Evolutionary conservation across 2,797 vertebrate species (phyloP), one percentile per base, ranked within the genome.

Genomic region (Sphenopsis melanotis): DNA sequence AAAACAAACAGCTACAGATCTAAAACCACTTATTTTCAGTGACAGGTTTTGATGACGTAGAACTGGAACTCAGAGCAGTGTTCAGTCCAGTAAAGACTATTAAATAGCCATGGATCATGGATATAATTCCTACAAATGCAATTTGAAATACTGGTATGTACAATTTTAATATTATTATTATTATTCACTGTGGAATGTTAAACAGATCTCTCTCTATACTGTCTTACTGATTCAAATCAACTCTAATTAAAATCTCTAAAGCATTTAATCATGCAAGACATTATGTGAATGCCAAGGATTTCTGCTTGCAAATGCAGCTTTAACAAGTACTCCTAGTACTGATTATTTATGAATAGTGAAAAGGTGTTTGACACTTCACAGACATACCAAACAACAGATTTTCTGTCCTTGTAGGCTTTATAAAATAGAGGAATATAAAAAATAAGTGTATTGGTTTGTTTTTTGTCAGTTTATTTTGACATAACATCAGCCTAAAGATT

Each of bases 161-260:
- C 24, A 52, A 75, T 75, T 83, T 77, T 63, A 61, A n/a, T 79
- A 61, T 44, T 55, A 10, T 39, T 70, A 20, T 77, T 70, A 20
- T 69, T 72, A 59, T 61, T 91, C 72, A 76, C 20, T 81, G 69
- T 12, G 24, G n/a, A 21, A 30, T 86, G 34, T 87, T 92, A 63
- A 81, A 91, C 60, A 83, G 63, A 70, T 19, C 32, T 65, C 52
- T 75, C 63, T 91, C 52, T 72, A 63, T 88, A 79, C 19, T 82
- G 52, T 79, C 84, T 83, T 63, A 81, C 65, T 82, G 85, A 79
- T 86, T 95, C 82, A 70, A 60, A 86, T 88, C 30, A 86, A 77
- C 89, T 79, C 47, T 83, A 88, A 92, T 95, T 94, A 94, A 88
- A 30, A 53, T 53, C 66, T 82, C 30, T 60, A 64, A 92, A 95